Base-by-base conservation (phyloP, 1,140 invertebrate species). In the Ladona fulva region DNA sequence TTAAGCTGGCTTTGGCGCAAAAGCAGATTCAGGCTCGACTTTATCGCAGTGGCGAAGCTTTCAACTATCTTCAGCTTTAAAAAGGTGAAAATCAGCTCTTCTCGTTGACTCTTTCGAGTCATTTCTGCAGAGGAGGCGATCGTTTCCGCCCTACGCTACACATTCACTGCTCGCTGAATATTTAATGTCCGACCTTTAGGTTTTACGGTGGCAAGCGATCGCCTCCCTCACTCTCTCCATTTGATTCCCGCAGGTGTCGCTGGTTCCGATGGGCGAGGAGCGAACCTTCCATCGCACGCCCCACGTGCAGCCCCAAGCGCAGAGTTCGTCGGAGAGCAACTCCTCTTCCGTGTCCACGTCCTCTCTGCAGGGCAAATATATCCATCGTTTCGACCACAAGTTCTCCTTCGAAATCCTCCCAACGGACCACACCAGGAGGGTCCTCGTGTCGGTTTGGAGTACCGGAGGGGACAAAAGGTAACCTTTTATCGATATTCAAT, bases 391-490 rank as follows among this genome's bases (percentile, higher is more conserved):
- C 83, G 87, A 88, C 81, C 85, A 87, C 44, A 86, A 87, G 79
- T 87, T 88, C 78, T 85, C 84, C 25, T 84, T 88, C 80, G 85
- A 86, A 74, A 81, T 88, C 12, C 80, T 83, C 0, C 82, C 84
- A 22, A 84, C 85, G 75, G 87, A 88, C 80, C 79, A 83, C 8
- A 82, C 85, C 22, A 87, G 86, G 78, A 79, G 87, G 75, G 82
- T 88, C 11, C 82, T 88, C 16, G 83, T 88, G 7, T 88, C 87
- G 14, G 85, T 86, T 0, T 88, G 87, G 87, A 85, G 52, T 12
- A 22, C 52, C 52, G 52, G 52, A 16, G 52, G 52, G 16, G 52
- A 66, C 52, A 66, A 66, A 22, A 66, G 52, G 52, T 66, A 22
- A 66, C 16, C 52, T 37, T 37, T 37, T 8, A 37, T 37, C 29